Conservation (phyloP, 1,140 invertebrate genomes). For the Diuraphis noxia region DNA sequence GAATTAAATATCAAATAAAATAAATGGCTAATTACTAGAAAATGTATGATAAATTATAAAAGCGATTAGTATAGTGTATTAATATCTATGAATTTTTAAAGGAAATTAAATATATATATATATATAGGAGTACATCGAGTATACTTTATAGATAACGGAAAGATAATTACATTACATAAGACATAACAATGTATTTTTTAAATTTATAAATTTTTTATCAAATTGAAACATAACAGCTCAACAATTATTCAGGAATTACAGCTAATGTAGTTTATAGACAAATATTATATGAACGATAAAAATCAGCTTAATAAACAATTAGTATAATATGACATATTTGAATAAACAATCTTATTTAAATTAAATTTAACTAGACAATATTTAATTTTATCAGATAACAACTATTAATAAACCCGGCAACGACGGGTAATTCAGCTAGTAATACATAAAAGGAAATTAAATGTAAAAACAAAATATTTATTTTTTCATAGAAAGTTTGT, state of each 20-base stretch:
- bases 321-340: no score
- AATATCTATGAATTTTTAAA: not conserved
- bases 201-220: not conserved
- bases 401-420: no score
- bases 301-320: no score
- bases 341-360: no score
- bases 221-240: not conserved
- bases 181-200: not conserved
- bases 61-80: not conserved
- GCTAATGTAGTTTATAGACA: no score
- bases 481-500: not conserved
- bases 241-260: no score
- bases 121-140: not conserved
- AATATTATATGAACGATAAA: no score
- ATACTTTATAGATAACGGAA: not conserved
- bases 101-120: not conserved
- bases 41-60: not conserved
- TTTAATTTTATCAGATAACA: no score
- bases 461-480: no score
- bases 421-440: no score
- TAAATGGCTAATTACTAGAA: not conserved
- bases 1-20: not conserved
- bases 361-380: no score
- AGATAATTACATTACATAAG: constrained; percentile 3
- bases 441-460: not conserved